Conservation (phyloP, 2,888 invertebrate species). For the Drosophila neutralis region DNA sequence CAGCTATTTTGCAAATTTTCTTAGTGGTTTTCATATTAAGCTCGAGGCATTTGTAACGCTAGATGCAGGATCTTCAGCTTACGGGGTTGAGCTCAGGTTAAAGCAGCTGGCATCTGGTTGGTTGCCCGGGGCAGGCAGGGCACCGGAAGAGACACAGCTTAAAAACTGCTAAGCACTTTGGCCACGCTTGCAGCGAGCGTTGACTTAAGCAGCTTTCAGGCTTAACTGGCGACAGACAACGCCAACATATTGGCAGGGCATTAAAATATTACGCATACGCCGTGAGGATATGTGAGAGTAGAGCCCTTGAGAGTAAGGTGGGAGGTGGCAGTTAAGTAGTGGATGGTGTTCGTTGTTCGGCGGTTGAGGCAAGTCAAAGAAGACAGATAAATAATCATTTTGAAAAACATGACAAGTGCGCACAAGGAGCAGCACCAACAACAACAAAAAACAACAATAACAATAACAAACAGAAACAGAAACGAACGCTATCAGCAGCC, state of each 20-base stretch:
- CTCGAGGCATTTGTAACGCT: conserved; percentile 61
- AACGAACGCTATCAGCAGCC: conserved; percentile 23
- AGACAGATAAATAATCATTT: conserved; percentile 66
- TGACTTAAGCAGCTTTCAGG: conserved; percentile 72
- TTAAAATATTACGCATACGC: conserved; percentile 71
- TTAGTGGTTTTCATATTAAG: conserved; percentile 77
- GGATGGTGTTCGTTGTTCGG: neutral
- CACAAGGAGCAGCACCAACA: conserved; percentile 31
- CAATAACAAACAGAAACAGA: conserved; percentile 11
- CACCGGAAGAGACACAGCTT: conserved; percentile 44
- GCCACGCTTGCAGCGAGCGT: conserved; percentile 55
- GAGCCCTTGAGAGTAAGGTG: neutral
- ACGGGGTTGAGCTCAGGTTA: conserved; percentile 48
- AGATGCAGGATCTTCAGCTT: conserved; percentile 62
- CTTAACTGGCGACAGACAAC: conserved; percentile 61
- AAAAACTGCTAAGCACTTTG: conserved; percentile 72
- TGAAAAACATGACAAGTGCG: conserved; percentile 65
- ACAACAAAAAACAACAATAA: conserved; percentile 15
- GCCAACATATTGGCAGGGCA: conserved; percentile 65
- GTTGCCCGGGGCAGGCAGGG: neutral
- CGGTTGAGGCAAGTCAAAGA: conserved; percentile 29
- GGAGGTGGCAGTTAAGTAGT: neutral
- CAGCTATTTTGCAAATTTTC: conserved; percentile 75
- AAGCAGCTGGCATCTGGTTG: conserved; percentile 5
- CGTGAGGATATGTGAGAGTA: conserved; percentile 18